phyloP scores from a whole-genome alignment of 2,113 vertebrate species.

The Noturus placidus region DNA sequence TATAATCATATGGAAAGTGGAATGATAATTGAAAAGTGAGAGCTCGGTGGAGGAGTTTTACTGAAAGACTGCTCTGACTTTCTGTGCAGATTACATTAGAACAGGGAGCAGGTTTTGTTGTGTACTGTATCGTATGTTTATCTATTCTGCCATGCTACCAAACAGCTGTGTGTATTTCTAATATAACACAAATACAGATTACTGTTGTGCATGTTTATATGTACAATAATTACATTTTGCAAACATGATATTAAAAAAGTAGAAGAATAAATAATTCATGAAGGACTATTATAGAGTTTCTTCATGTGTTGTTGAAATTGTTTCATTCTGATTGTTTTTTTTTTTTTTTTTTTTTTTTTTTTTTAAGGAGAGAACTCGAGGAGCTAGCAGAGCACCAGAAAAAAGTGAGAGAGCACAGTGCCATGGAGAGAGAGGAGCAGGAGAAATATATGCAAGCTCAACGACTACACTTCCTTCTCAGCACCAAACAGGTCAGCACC shows the following conservation, averaged over 20 bases:
- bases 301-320: background rate
- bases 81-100: slow-evolving; percentile 29
- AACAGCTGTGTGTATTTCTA: background rate
- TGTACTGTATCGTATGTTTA: slow-evolving; percentile 50
- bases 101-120: slow-evolving; percentile 33
- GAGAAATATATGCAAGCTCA: slow-evolving; percentile 75
- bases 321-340: background rate
- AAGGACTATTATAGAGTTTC: background rate
- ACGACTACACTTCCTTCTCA: slow-evolving; percentile 90
- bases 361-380: slow-evolving; percentile 78
- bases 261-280: background rate
- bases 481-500: slow-evolving; percentile 85
- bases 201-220: background rate
- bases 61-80: slow-evolving; percentile 40
- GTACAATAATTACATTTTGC: background rate
- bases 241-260: background rate
- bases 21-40: slow-evolving; percentile 67
- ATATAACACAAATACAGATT: background rate
- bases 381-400: slow-evolving; percentile 76
- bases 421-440: slow-evolving; percentile 74
- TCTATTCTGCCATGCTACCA: slow-evolving; percentile 35
- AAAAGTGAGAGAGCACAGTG: slow-evolving; percentile 71
- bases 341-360: slow-evolving; percentile 5
- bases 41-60: slow-evolving; percentile 55
- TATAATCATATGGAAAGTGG: slow-evolving; percentile 77